Conservation (phyloP, 2,888 invertebrate species). For the Aporophyla nigra region DNA sequence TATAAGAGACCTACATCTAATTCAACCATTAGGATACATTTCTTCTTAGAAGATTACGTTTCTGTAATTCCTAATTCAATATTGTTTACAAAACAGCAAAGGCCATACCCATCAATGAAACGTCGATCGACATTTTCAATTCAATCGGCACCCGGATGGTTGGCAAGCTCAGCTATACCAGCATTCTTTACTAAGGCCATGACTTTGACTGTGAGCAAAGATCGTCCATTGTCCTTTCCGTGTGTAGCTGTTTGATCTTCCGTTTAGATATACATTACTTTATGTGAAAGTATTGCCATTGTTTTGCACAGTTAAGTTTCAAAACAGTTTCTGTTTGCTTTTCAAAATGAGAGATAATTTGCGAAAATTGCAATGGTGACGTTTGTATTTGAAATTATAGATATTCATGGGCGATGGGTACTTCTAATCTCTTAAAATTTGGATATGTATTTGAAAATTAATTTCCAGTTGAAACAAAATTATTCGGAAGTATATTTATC, state of each 20-base stretch:
- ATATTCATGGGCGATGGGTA: neutral
- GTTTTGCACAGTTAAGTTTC: constrained; percentile 19
- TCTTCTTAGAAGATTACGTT: neutral
- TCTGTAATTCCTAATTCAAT: constrained; percentile 1
- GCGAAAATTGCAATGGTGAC: neutral
- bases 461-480: neutral
- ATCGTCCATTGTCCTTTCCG: constrained; percentile 58
- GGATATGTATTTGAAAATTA: neutral
- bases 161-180: constrained; percentile 42
- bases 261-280: constrained; percentile 11
- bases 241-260: constrained; percentile 49
- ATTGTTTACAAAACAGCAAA: constrained; percentile 37
- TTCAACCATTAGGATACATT: neutral
- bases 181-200: constrained; percentile 51
- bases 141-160: constrained; percentile 44
- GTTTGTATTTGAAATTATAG: neutral
- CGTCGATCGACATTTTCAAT: constrained; percentile 41
- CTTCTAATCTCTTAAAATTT: neutral
- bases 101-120: constrained; percentile 40
- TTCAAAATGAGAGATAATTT: neutral
- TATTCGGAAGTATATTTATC: constrained; percentile 17
- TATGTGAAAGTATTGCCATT: constrained; percentile 49
- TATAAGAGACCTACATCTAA: neutral
- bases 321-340: constrained; percentile 5
- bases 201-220: constrained; percentile 64